Evolutionary conservation across 2,113 vertebrate genomes (phyloP).

Genomic region (Etheostoma spectabile): DNA sequence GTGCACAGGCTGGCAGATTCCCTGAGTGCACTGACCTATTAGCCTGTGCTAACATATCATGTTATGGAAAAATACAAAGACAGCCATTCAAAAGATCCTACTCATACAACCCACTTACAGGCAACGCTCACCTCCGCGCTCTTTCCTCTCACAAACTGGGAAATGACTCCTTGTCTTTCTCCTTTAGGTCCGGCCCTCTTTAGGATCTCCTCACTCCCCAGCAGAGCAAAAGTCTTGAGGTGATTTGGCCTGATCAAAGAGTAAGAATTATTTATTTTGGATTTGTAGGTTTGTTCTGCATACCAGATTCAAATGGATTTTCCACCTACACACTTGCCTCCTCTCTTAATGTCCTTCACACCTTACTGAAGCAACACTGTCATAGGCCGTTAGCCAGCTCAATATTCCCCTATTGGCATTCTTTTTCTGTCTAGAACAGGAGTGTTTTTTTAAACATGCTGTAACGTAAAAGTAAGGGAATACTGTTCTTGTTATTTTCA

Average conservation of each 20-base stretch:
- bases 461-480: conserved; percentile 21
- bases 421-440: conserved; percentile 30
- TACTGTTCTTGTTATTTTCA: conserved; percentile 53
- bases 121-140: background rate
- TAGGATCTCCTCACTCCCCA: conserved; percentile 21
- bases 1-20: conserved; percentile 17
- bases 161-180: conserved; percentile 24
- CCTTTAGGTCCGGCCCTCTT: conserved; percentile 31
- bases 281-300: conserved; percentile 55
- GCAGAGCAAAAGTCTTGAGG: conserved; percentile 38
- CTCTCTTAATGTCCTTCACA: conserved; percentile 64
- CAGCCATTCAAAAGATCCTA: conserved; percentile 12
- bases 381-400: conserved; percentile 60
- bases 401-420: conserved; percentile 52
- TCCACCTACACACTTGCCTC: conserved; percentile 55
- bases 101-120: conserved; percentile 15
- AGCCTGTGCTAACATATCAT: conserved; percentile 28
- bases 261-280: conserved; percentile 50
- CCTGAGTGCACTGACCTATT: conserved; percentile 21
- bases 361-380: conserved; percentile 54
- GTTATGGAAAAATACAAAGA: conserved; percentile 26
- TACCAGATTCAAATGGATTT: conserved; percentile 61
- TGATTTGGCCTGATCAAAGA: conserved; percentile 51
- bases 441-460: too few species aligned
- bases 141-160: conserved; percentile 29